Evolutionary conservation across 2,113 vertebrate species (phyloP).

Genomic region (Narcine bancroftii): DNA sequence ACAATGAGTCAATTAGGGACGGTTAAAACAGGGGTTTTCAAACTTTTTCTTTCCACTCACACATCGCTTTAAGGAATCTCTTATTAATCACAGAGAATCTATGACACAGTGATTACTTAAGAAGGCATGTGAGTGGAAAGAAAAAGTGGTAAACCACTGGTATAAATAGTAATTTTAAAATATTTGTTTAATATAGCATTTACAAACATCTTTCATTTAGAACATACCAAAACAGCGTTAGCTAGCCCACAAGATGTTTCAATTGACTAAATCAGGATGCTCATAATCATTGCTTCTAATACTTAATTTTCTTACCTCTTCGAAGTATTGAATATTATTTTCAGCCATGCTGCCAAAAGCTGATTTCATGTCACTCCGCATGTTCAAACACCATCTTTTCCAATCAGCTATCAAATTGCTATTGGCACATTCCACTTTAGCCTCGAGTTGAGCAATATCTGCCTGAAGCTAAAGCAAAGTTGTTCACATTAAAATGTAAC

Average conservation of each 20-base stretch:
- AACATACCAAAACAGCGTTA: neutral
- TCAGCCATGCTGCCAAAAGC: slow-evolving; percentile 68
- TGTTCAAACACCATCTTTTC: slow-evolving; percentile 73
- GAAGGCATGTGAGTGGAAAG: too few species aligned
- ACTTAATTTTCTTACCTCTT: slow-evolving; percentile 55
- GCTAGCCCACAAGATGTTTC: neutral
- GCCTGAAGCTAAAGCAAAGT: slow-evolving; percentile 63
- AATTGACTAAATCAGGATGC: neutral
- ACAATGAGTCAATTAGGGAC: too few species aligned
- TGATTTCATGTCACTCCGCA: slow-evolving; percentile 73
- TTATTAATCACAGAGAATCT: too few species aligned
- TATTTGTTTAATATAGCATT: neutral
- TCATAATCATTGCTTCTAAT: neutral
- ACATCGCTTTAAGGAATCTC: too few species aligned
- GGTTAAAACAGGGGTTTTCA: too few species aligned
- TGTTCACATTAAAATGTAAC: neutral
- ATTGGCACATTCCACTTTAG: slow-evolving; percentile 77
- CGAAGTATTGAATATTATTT: slow-evolving; percentile 74
- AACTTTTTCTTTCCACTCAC: too few species aligned
- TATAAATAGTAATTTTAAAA: neutral
- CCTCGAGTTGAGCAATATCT: slow-evolving; percentile 77
- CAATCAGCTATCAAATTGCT: slow-evolving; percentile 79
- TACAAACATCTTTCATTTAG: neutral
- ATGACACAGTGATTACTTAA: too few species aligned
- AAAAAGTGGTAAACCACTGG: too few species aligned